Evolutionary conservation across 2,888 invertebrate genomes (phyloP), one percentile per base, ranked within the genome.

Genomic region (Trimorus sp.): DNA sequence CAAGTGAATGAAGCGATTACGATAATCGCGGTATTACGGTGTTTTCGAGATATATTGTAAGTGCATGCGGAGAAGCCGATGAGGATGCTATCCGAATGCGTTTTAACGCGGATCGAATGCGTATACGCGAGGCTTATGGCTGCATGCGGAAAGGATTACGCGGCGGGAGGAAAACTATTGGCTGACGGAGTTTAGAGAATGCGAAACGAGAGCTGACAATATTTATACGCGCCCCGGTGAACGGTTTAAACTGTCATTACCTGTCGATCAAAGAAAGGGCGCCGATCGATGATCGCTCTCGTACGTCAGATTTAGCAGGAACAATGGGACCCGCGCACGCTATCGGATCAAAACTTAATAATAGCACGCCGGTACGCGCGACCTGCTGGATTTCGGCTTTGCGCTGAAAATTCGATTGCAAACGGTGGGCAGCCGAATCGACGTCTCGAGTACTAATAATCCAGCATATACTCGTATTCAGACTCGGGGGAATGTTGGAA

Each of bases 181-280:
- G 80, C 90, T 79, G 69, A 68, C 63, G 51, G 56, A 42, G 79
- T 68, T 84, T 81, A 84, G 84, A 84, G 85, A 83, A 84, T 85
- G 76, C 85, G 84, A 86, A 88, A 86, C 85, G 81, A 79, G 40
- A 58, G 79, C 78, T 79, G 90, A 89, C 90, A 88, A 84, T 79
- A 85, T 65, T 74, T 86, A 37, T 78, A 15, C 88, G 14, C 84
- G 79, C 86, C 58, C 40, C 80, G 77, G 63, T 83, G 85, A 87
- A 89, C 85, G 90, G 88, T 90, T 90, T 90, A 89, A 90, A 90
- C 90, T 89, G 90, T 89, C 90, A 90, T 90, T 90, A 91, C 90
- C 90, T 90, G 90, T 89, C 90, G 90, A 91, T 91, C 90, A 90
- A 90, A 90, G 89, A 90, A 90, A 90, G 88, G 87, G 86, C 86